phyloP scores from a whole-genome alignment of 35 echinoderm and acorn worm genomes.

The Apostichopus japonicus region DNA sequence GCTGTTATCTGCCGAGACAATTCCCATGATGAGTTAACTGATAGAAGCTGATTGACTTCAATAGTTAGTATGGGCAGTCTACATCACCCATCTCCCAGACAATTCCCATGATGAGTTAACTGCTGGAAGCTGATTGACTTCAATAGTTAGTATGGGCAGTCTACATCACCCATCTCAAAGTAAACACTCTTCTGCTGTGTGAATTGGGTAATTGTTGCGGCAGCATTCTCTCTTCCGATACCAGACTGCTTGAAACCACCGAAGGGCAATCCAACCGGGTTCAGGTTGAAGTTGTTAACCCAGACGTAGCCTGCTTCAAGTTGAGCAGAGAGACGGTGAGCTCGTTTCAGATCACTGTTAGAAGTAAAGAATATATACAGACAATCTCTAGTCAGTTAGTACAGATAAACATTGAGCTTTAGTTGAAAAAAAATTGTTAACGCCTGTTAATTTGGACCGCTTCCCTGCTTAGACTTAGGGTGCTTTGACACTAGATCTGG shows the following conservation, averaged over 20 bases:
- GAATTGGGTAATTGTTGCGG: conserved; percentile 69
- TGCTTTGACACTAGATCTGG: no score
- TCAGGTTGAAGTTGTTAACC: conserved; percentile 89
- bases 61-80: conserved; percentile 65
- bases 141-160: conserved; percentile 63
- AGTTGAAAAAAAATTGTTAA: no score
- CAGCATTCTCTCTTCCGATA: conserved; percentile 76
- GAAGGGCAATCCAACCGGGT: conserved; percentile 72
- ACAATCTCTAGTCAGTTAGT: no score
- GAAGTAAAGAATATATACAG: background rate
- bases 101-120: no score
- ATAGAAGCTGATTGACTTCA: background rate
- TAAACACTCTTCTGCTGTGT: conserved; percentile 90
- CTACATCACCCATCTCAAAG: conserved; percentile 86
- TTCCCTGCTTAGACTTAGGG: no score
- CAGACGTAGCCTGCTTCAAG: conserved; percentile 76
- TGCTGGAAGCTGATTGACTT: background rate
- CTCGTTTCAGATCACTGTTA: conserved; percentile 77
- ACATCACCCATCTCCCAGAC: conserved; percentile 92
- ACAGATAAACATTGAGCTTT: no score
- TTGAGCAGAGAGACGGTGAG: conserved; percentile 67
- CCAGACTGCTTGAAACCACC: conserved; percentile 93
- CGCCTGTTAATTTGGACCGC: no score
- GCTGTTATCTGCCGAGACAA: no score
- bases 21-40: no score